These are phyloP conservation scores for Drosophila elegans DNA, from an alignment of 1,140 invertebrate species.

Conservation along the genomic window DNA sequence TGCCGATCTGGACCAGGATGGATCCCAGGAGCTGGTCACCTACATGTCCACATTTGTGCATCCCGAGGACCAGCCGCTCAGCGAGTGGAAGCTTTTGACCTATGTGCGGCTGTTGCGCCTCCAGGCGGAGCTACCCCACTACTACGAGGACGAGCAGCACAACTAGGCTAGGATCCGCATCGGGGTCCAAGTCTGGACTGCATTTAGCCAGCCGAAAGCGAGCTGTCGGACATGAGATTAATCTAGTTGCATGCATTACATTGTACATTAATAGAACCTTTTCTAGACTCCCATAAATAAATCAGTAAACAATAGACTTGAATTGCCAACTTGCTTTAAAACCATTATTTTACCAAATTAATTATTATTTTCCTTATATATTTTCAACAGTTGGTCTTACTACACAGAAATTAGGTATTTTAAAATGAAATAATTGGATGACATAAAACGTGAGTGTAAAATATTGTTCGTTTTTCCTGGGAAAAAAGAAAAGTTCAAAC, in stretches of 20 bases:
- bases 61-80: conserved; percentile 78
- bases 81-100: conserved; percentile 87
- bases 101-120: conserved; percentile 88
- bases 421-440: too few species aligned
- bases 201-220: conserved; percentile 55
- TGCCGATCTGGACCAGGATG: conserved; percentile 90
- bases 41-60: conserved; percentile 89
- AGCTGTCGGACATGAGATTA: conserved; percentile 39
- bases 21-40: conserved; percentile 90
- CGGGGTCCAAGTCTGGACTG: conserved; percentile 11
- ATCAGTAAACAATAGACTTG: conserved; percentile 13
- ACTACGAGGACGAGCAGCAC: conserved; percentile 85
- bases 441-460: too few species aligned
- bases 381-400: not conserved
- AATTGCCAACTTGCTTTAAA: too few species aligned
- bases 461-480: too few species aligned
- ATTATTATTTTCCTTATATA: not conserved
- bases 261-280: conserved; percentile 73
- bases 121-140: conserved; percentile 89
- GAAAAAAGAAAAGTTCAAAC: not conserved
- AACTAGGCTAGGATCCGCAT: conserved; percentile 52
- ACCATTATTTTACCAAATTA: not conserved
- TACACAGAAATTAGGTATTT: not conserved
- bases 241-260: conserved; percentile 63
- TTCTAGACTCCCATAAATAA: conserved; percentile 61